These are phyloP conservation scores for Takifugu rubripes DNA, from an alignment of 2,797 vertebrate genomes.

Conservation along the genomic window DNA sequence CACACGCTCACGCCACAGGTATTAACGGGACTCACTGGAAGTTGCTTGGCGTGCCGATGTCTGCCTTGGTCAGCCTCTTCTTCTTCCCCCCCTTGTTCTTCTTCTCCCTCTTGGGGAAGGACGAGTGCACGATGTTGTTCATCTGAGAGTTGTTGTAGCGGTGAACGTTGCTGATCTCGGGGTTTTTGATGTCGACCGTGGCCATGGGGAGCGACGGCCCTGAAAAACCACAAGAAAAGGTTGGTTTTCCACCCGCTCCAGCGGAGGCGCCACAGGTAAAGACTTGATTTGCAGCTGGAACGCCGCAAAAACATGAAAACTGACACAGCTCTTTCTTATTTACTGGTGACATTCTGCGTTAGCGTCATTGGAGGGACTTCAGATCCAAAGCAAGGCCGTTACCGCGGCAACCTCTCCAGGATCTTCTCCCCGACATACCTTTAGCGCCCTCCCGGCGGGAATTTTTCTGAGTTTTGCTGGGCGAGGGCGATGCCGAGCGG, in stretches of 20 bases:
- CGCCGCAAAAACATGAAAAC: too few species aligned
- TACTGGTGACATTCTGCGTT: too few species aligned
- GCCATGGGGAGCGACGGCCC: slow-evolving; percentile 92
- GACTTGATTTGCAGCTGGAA: too few species aligned
- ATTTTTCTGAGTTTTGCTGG: slow-evolving; percentile 43
- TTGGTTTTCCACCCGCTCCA: too few species aligned
- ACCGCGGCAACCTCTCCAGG: neutral
- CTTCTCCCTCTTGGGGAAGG: slow-evolving; percentile 86
- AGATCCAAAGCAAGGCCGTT: neutral
- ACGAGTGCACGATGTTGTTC: slow-evolving; percentile 87
- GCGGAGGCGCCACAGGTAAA: too few species aligned
- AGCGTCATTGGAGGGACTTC: too few species aligned
- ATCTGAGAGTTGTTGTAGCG: slow-evolving; percentile 84
- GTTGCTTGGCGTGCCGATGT: slow-evolving; percentile 98
- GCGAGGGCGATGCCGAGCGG: slow-evolving; percentile 55
- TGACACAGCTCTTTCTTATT: too few species aligned
- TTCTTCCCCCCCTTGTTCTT: slow-evolving; percentile 88
- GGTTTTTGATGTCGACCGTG: slow-evolving; percentile 96
- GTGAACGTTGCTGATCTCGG: slow-evolving; percentile 87
- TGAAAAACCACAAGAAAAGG: slow-evolving; percentile 39
- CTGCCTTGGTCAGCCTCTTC: slow-evolving; percentile 93
- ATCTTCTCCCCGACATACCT: slow-evolving; percentile 39
- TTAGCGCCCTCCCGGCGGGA: slow-evolving; percentile 38
- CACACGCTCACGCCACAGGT: neutral
- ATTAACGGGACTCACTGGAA: slow-evolving; percentile 84